These are phyloP conservation scores for Calonectris borealis DNA, from an alignment of 2,113 vertebrate genomes.

Conservation along the genomic window DNA sequence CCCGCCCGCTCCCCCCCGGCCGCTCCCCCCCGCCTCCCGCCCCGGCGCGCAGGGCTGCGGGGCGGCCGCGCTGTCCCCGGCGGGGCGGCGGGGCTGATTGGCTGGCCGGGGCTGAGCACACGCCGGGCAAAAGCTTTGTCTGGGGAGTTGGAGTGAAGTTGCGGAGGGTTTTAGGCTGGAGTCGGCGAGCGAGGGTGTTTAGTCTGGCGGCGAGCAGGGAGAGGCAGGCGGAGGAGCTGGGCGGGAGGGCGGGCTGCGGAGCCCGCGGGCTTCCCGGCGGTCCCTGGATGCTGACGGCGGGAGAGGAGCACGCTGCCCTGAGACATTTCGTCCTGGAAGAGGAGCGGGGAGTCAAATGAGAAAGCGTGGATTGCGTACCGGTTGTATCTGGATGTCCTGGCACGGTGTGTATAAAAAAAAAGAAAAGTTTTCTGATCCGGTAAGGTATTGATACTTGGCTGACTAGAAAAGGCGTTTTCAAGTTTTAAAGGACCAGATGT, in stretches of 20 bases:
- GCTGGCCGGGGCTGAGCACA: too few species aligned
- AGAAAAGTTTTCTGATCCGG: constrained; percentile 48
- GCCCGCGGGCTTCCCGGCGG: background rate
- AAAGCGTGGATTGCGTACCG: background rate
- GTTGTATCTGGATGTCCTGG: constrained; percentile 28
- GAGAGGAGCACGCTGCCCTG: background rate
- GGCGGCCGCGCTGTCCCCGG: too few species aligned
- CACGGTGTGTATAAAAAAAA: constrained; percentile 50
- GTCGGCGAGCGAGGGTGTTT: constrained; percentile 73
- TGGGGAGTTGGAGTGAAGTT: constrained; percentile 79
- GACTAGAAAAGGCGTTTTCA: constrained; percentile 14
- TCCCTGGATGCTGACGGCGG: constrained; percentile 20
- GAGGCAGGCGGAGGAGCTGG: background rate
- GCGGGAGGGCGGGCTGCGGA: background rate
- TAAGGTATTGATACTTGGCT: background rate
- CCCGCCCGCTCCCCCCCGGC: too few species aligned
- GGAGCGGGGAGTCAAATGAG: background rate
- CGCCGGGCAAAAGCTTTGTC: constrained; percentile 79
- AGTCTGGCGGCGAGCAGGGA: constrained; percentile 71
- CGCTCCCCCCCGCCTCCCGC: too few species aligned
- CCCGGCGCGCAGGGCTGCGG: too few species aligned
- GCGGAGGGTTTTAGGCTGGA: constrained; percentile 70
- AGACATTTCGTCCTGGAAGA: background rate
- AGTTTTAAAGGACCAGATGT: constrained; percentile 49
- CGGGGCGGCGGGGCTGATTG: too few species aligned